Conservation (phyloP, 2,797 vertebrate genomes). For the Pantherophis alleghaniensis region DNA sequence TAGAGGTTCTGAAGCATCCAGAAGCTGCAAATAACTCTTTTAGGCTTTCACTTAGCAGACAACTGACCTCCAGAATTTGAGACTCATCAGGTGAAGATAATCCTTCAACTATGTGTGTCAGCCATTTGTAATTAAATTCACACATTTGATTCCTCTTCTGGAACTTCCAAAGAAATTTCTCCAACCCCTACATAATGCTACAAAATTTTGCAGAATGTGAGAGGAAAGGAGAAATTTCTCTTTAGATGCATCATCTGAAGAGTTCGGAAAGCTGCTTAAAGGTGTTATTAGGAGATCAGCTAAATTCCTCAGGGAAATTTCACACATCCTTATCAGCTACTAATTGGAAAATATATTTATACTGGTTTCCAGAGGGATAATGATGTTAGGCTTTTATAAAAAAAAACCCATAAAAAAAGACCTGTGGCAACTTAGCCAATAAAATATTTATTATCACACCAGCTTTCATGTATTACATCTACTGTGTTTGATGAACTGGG, state of each 20-base stretch:
- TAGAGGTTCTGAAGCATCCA: background rate
- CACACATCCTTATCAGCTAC: background rate
- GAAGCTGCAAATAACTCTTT: background rate
- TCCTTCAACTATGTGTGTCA: background rate
- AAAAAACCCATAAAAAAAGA: background rate
- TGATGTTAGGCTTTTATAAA: background rate
- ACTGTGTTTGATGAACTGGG: background rate
- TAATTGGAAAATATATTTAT: constrained; percentile 3
- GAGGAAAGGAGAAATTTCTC: background rate
- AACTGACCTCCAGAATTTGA: background rate
- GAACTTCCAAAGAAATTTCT: background rate
- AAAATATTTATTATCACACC: background rate
- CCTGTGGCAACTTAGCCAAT: background rate
- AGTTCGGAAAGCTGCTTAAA: background rate
- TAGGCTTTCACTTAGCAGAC: background rate
- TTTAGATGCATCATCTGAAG: background rate
- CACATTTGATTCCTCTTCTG: background rate
- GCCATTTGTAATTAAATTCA: background rate
- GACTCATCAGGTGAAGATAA: background rate
- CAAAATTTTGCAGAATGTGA: background rate
- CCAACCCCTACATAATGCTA: background rate
- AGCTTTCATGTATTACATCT: background rate
- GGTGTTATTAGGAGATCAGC: background rate
- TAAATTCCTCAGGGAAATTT: background rate
- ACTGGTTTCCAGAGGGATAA: background rate